A percentile compares a stretch with the other conserved stretches of the same genome.
Evolutionary conservation across 2,888 invertebrate genomes (phyloP).

Genomic region (Subacronicta megacephala): DNA sequence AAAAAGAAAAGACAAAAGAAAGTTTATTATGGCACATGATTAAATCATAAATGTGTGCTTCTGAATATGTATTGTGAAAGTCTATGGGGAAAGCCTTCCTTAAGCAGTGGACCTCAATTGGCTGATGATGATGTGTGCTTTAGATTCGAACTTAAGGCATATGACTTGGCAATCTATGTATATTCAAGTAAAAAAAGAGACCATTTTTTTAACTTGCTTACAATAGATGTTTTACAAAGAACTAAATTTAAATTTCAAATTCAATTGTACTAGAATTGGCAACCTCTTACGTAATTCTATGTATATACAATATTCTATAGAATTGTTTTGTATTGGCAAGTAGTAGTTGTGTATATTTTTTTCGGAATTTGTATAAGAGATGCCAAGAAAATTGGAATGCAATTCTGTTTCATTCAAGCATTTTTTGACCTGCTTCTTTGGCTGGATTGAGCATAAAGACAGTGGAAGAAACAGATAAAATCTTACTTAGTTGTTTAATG

Average conservation of each 20-base stretch:
- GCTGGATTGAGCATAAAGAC: slow-evolving; percentile 1
- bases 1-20: too few species aligned
- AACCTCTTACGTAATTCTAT: slow-evolving; percentile 8
- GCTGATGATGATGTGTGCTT: too few species aligned
- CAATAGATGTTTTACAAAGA: slow-evolving; percentile 30
- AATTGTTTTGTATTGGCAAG: too few species aligned
- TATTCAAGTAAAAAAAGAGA: too few species aligned
- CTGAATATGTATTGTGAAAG: too few species aligned
- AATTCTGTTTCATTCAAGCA: slow-evolving; percentile 4
- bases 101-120: too few species aligned
- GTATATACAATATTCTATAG: not conserved
- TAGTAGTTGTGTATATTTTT: slow-evolving; percentile 6
- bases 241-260: slow-evolving; percentile 5
- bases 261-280: slow-evolving; percentile 31
- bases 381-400: slow-evolving; percentile 37
- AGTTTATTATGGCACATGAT: too few species aligned
- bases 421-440: not conserved
- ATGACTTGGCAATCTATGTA: too few species aligned
- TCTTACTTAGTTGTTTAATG: not conserved
- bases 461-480: slow-evolving; percentile 6
- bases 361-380: slow-evolving; percentile 11
- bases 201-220: too few species aligned
- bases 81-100: too few species aligned
- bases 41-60: too few species aligned
- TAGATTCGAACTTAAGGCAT: too few species aligned